Evolutionary conservation across 2,888 invertebrate genomes (phyloP), one percentile per base, ranked within the genome.

Genomic region (Embidobia sp.): DNA sequence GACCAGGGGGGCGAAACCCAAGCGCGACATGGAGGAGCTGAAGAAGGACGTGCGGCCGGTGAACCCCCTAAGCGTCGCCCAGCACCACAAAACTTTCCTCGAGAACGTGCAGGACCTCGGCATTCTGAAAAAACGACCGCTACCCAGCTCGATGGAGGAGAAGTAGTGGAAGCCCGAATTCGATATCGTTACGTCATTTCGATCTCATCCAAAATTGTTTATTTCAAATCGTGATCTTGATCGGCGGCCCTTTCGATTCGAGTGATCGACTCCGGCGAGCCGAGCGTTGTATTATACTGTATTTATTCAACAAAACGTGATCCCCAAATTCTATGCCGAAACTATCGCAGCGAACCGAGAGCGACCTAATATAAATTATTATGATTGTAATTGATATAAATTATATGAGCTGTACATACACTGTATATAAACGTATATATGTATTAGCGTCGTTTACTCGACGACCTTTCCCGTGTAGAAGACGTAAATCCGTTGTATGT

Each of bases 41-140:
- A 97, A 98, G 88, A 98, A 98, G 90, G 98, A 99, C 90, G 97
- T 98, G 6, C 97, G 98, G 87, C 96, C 96, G 87, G 95, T 97
- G 74, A 97, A 97, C 90, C 89, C 89, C 0, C 79, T 89, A 16
- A 77, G 89, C 44, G 94, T 96, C 19, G 92, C 96, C 69, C 95
- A 95, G 31, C 95, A 96, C 51, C 96, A 97, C 88, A 96, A 96
- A 90, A 96, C 94, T 83, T 97, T 97, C 89, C 91, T 97, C 84
- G 97, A 97, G 90, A 97, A 96, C 90, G 97, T 97, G 53, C 97
- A 96, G 84, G 97, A 97, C 90, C 91, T 97, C 86, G 96, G 96
- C 53, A 95, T 97, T 79, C 90, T 97, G 80, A 97, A 97, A 91
- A 97, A 97, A 91, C 95, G 96, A 88, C 94, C 95, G 10, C 92